These are phyloP conservation scores for Corynorhinus townsendii DNA, from an alignment of 2,113 vertebrate genomes.

Conservation along the genomic window DNA sequence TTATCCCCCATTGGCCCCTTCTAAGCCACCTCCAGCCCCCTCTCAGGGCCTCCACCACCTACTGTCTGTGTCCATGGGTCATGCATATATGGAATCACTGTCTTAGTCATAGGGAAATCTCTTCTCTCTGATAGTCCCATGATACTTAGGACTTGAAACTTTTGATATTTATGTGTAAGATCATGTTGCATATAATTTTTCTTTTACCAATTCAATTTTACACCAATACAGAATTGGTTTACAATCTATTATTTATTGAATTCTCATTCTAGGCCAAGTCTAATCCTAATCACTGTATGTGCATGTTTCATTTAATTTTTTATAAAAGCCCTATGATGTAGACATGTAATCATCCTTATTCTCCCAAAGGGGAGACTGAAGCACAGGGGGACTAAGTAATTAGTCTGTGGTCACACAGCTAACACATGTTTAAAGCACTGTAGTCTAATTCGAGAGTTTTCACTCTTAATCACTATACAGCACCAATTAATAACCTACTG, in stretches of 20 bases:
- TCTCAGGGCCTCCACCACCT: too few species aligned
- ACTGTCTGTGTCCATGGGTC: too few species aligned
- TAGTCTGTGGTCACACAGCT: not conserved
- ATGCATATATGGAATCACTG: not conserved
- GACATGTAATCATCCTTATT: not conserved
- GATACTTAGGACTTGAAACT: not conserved
- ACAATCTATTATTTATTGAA: not conserved
- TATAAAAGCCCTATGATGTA: not conserved
- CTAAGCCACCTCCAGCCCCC: too few species aligned
- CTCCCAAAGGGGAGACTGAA: not conserved
- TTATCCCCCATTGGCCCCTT: too few species aligned
- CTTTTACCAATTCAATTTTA: not conserved
- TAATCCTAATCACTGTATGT: not conserved
- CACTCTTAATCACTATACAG: not conserved
- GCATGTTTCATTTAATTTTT: not conserved
- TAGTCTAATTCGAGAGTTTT: not conserved
- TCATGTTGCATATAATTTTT: not conserved
- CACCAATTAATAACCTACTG: not conserved
- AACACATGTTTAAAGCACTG: not conserved
- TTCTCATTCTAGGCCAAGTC: not conserved
- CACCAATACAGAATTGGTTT: not conserved
- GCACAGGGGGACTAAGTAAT: not conserved
- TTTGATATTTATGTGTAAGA: not conserved
- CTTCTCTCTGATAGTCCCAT: not conserved
- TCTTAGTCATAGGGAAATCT: not conserved